Base-by-base conservation (phyloP, 2,888 invertebrate genomes). In the Thereva unica region DNA sequence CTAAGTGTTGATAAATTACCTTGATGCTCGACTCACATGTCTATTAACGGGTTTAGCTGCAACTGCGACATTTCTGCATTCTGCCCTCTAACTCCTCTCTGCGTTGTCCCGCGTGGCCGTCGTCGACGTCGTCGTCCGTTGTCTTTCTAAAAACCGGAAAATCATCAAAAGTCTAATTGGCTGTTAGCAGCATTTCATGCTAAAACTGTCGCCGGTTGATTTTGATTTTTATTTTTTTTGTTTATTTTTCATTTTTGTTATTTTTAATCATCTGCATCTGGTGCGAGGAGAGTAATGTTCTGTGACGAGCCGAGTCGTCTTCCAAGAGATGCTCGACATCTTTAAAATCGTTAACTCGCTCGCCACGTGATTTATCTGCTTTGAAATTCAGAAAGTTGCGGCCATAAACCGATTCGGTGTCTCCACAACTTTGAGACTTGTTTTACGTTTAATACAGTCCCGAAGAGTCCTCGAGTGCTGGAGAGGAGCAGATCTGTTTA, bases 261-360 rank as follows among this genome's bases (percentile, higher is more conserved):
- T 50, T 61, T 61, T 61, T 61, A 50, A 40, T 61, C 50, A 61
- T 34, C 50, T 41, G 49, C 41, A 41, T 23, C 50, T 50, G 61
- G 8, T 42, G 61, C 61, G 61, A 49, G 50, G 50, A 61, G 41
- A n/a, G 50, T 41, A 61, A 61, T 61, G 61, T 61, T 50, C 61
- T 50, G 50, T 61, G 34, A 61, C 61, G 61, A 50, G 41, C n/a
- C n/a, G 49, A 40, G 50, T 23, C 50, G 10, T 41, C 38, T 59
- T 23, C 23, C 23, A 23, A 23, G 23, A 23, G 23, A 35, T 41
- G 40, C 7, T 45, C 50, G 50, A 50, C 50, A 41, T 61, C 41
- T 49, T 50, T 50, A 23, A 23, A 23, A 23, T 23, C 23, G 23
- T 23, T 23, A 23, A 23, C 23, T 41, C 10, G 42, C 40, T 59